Conservation (phyloP, 1,140 invertebrate genomes). For the Drosophila nasuta region DNA sequence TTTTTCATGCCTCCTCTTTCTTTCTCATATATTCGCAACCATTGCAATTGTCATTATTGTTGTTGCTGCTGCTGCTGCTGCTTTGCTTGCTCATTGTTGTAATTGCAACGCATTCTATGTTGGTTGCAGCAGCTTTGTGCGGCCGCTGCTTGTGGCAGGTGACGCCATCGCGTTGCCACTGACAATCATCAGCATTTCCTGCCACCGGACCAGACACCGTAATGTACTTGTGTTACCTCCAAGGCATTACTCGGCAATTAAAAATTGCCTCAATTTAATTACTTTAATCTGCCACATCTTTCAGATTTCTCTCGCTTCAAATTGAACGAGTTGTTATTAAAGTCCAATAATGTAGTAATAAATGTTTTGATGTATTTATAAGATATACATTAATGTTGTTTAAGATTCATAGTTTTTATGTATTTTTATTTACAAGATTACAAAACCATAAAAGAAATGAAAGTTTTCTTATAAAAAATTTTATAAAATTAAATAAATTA, state of each 20-base stretch:
- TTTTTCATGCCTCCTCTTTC: conserved; percentile 21
- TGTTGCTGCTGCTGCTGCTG: conserved; percentile 33
- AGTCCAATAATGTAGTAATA: neutral
- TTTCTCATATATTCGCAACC: conserved; percentile 34
- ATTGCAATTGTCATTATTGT: conserved; percentile 58
- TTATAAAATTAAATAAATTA: too few species aligned
- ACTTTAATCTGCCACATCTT: conserved; percentile 7
- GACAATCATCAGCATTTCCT: conserved; percentile 56
- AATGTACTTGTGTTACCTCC: conserved; percentile 5
- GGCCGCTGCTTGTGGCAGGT: conserved; percentile 36
- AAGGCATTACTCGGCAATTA: conserved; percentile 12
- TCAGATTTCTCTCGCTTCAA: neutral
- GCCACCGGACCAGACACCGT: conserved; percentile 6
- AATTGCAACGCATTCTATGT: conserved; percentile 53
- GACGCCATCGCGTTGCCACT: conserved; percentile 32
- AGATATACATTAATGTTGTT: too few species aligned
- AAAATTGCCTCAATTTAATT: conserved; percentile 15
- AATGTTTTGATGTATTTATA: too few species aligned
- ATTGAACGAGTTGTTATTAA: neutral
- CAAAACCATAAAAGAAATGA: too few species aligned
- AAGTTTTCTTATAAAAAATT: too few species aligned
- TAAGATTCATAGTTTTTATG: too few species aligned
- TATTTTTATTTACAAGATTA: too few species aligned
- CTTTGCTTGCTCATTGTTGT: conserved; percentile 50
- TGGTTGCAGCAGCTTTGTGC: conserved; percentile 16